Percentiles rank a stretch among this genome's conserved stretches.
Evolutionary conservation across 2,113 vertebrate genomes (phyloP).

Genomic region (Lasiurus cinereus): DNA sequence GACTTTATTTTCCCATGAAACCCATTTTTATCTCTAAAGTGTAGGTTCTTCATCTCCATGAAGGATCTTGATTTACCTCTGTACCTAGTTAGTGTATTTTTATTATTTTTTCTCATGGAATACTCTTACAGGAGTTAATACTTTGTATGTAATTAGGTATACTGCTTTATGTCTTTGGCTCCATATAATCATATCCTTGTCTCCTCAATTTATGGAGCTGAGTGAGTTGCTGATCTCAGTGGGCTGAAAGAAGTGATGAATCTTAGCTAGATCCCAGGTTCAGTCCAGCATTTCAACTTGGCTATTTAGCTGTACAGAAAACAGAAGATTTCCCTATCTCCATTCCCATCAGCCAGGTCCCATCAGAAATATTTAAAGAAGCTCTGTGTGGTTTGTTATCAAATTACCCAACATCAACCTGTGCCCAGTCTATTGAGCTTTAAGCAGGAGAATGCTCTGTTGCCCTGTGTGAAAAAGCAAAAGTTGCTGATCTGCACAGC

Average conservation of each 20-base stretch:
- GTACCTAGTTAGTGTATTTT: constrained; percentile 2
- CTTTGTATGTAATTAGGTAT: not conserved
- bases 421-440: not conserved
- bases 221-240: constrained; percentile 45
- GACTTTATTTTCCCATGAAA: constrained; percentile 22
- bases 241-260: not conserved
- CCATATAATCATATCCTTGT: not conserved
- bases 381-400: not conserved
- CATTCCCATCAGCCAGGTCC: constrained; percentile 3
- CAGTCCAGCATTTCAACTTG: not conserved
- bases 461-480: not conserved
- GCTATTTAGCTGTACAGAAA: not conserved
- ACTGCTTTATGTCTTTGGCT: constrained; percentile 8
- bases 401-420: not conserved
- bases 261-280: constrained; percentile 27
- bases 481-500: not conserved
- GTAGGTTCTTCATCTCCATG: not conserved
- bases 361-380: not conserved
- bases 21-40: constrained; percentile 14
- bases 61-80: constrained; percentile 3
- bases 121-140: constrained; percentile 11
- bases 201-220: not conserved
- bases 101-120: constrained; percentile 10
- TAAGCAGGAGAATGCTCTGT: not conserved
- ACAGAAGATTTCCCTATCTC: not conserved